Base-by-base conservation (phyloP, 2,797 vertebrate genomes). In the Eidolon dupreanum region DNA sequence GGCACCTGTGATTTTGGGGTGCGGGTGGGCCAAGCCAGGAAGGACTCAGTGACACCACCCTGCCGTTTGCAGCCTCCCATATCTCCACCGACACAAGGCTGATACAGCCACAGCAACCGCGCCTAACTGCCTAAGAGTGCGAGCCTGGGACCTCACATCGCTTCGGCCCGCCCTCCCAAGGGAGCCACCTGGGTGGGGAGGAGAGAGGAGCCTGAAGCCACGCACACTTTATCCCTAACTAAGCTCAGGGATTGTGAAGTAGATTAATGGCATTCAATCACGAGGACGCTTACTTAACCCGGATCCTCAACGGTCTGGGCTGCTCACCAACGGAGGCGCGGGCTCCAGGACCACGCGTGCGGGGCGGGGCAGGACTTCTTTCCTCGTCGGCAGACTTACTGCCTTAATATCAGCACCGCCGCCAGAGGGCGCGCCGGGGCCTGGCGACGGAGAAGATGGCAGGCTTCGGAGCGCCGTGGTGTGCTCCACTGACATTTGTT, bases 201-300 rank as follows among this genome's bases (percentile, higher is more conserved):
- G 55, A 46, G 10, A 53, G 20, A n/a, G 84, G 38, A 74, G 22
- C n/a, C 88, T 16, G 8, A 91, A 92, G 71, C 79, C 88, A 46
- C 19, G 11, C 61, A 82, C 26, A 46, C 51, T 17, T 88, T 63
- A 89, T 95, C 91, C 79, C 57, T 70, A 65, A 63, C 59, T 93
- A 81, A 93, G 24, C 83, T 79, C 20, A 0, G 10, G 82, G 78
- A 94, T 70, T 86, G 82, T 17, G 5, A 79, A 38, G 33, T 49
- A 77, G 79, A 87, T 95, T 86, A 93, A 96, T 43, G 73, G 33
- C 63, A 73, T 92, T 96, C 79, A 51, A 59, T 93, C 92, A 61
- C 0, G 16, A 96, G 75, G 73, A 75, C 19, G 43, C 59, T 68
- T 86, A 24, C 74, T 93, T 96, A 93, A 36, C 78, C 9, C 12